Percentiles rank a stretch among this genome's conserved stretches.
Evolutionary conservation across 1,140 invertebrate genomes (phyloP).

Genomic region (Pteromalus puparum): DNA sequence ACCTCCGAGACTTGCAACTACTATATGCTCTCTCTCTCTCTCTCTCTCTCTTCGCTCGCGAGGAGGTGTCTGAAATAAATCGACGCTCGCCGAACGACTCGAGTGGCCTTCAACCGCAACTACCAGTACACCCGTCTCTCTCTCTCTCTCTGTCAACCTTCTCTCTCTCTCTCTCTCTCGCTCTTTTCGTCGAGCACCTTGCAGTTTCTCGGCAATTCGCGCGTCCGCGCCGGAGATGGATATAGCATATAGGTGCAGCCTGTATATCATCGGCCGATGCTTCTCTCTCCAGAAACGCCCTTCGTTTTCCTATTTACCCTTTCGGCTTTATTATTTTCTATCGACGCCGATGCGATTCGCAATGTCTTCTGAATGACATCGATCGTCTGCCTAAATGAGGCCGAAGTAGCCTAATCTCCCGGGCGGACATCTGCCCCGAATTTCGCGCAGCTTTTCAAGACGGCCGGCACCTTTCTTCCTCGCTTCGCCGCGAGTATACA

Average conservation of each 20-base stretch:
- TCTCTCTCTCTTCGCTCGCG: background rate
- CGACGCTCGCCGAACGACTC: constrained; percentile 39
- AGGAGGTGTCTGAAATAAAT: constrained; percentile 49
- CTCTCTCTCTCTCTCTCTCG: constrained; percentile 29
- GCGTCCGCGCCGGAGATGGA: background rate
- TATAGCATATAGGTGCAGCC: background rate
- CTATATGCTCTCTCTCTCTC: background rate
- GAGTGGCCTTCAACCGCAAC: constrained; percentile 49
- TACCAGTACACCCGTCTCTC: constrained; percentile 20
- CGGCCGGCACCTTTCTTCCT: background rate
- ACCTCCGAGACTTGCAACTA: constrained; percentile 25
- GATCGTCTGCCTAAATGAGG: constrained; percentile 47
- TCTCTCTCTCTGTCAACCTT: constrained; percentile 21
- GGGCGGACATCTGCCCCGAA: constrained; percentile 48
- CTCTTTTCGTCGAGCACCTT: constrained; percentile 40
- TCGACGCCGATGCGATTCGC: too few relatives aligned
- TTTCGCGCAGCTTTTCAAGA: constrained; percentile 26
- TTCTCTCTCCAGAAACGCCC: constrained; percentile 11
- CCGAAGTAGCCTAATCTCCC: constrained; percentile 37
- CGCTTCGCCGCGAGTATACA: background rate
- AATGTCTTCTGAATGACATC: background rate
- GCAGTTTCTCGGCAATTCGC: constrained; percentile 37
- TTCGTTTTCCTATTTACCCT: constrained; percentile 33
- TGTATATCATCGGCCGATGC: constrained; percentile 23
- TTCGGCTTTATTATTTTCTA: background rate